These are phyloP conservation scores for Neolamprologus sp. DNA, from an alignment of 2,113 vertebrate species.

Conservation along the genomic window DNA sequence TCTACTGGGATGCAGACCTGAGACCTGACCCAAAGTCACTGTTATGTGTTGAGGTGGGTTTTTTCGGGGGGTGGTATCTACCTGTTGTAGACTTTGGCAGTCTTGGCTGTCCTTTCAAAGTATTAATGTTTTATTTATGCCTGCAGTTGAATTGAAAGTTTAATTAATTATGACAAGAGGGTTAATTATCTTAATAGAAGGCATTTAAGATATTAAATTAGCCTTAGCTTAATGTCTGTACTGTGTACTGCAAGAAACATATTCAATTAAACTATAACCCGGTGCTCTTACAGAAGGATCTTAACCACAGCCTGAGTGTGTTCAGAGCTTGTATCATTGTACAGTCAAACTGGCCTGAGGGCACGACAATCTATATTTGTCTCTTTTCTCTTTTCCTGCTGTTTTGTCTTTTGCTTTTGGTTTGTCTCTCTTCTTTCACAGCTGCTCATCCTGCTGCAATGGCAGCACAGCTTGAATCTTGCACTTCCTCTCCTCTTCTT, in stretches of 20 bases:
- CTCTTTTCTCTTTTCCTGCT: not conserved
- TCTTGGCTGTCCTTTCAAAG: not conserved
- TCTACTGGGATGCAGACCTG: not conserved
- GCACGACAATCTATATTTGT: not conserved
- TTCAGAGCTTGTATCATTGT: not conserved
- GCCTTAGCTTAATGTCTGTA: not conserved
- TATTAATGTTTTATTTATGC: not conserved
- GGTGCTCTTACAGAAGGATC: not conserved
- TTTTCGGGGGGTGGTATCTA: not conserved
- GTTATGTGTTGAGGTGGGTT: not conserved
- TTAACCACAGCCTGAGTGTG: not conserved
- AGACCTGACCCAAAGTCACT: not conserved
- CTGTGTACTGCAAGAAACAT: not conserved
- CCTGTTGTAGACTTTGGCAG: not conserved
- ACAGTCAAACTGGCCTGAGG: not conserved
- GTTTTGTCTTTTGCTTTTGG: not conserved
- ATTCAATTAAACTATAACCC: not conserved
- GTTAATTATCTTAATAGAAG: not conserved
- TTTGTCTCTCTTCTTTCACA: not conserved
- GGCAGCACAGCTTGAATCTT: slow-evolving; percentile 39
- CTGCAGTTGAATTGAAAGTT: not conserved
- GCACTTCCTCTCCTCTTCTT: not conserved
- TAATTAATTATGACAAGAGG: not conserved
- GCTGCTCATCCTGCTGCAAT: not conserved
- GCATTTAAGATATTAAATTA: not conserved